Conservation (phyloP, 2,113 vertebrate genomes). For the Petromus typicus region DNA sequence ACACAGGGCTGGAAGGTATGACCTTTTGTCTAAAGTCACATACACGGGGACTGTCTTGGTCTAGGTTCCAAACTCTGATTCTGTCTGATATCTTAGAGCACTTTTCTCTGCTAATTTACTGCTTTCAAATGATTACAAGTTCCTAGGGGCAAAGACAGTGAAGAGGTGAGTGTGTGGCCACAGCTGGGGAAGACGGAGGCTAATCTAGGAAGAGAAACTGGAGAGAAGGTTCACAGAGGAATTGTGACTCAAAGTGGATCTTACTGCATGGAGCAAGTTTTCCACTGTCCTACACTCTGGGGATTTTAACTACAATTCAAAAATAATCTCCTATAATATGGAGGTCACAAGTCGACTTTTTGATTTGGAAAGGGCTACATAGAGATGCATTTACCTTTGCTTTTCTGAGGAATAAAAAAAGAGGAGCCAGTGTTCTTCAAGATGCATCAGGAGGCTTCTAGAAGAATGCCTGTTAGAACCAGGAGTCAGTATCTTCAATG, state of each 20-base stretch:
- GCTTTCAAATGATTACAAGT: not conserved
- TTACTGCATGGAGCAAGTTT: not conserved
- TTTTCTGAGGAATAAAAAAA: not conserved
- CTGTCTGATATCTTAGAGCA: not conserved
- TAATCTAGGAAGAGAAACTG: not conserved
- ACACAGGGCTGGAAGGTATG: not conserved
- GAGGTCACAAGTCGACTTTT: not conserved
- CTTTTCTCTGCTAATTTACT: not conserved
- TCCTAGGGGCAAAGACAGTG: fast-evolving
- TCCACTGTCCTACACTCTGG: not conserved
- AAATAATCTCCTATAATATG: not conserved
- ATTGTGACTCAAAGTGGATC: not conserved
- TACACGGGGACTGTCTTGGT: fast-evolving
- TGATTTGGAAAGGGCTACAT: not conserved
- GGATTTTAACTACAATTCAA: not conserved
- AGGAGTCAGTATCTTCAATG: not conserved
- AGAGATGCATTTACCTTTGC: not conserved
- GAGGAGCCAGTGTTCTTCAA: not conserved
- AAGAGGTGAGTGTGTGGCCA: not conserved
- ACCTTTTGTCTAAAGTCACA: not conserved
- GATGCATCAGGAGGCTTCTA: not conserved
- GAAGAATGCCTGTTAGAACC: not conserved
- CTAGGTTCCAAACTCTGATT: not conserved
- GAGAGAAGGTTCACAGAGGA: not conserved
- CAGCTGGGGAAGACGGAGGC: not conserved